Evolutionary conservation across 2,113 vertebrate genomes (phyloP).

Genomic region (Sinosuthora webbiana): DNA sequence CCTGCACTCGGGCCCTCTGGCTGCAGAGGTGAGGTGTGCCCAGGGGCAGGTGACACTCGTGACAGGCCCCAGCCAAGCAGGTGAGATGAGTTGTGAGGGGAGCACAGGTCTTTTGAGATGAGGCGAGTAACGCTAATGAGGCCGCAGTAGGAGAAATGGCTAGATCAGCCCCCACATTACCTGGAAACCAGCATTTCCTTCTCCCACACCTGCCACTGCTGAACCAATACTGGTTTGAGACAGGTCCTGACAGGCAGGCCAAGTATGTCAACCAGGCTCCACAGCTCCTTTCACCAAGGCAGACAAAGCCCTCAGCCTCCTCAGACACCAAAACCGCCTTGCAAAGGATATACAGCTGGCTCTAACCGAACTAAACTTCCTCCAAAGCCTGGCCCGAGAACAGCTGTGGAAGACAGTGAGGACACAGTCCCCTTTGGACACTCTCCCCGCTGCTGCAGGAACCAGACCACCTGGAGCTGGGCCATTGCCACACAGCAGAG

Average conservation of each 20-base stretch:
- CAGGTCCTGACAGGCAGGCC: neutral
- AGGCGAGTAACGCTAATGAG: neutral
- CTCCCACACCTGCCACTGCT: neutral
- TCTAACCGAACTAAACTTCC: neutral
- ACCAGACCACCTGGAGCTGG: neutral
- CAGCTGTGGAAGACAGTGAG: neutral
- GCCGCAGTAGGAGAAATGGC: neutral
- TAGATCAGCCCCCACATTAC: neutral
- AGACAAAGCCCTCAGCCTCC: neutral
- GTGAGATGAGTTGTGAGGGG: neutral
- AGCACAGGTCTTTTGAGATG: neutral
- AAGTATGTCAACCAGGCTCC: neutral
- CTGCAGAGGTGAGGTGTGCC: neutral
- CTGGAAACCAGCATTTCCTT: neutral
- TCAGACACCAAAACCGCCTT: neutral
- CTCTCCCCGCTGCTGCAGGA: neutral
- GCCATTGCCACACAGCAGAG: neutral
- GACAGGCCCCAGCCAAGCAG: neutral
- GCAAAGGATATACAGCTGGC: neutral
- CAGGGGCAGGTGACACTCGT: neutral
- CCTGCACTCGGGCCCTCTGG: accelerated
- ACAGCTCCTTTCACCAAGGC: neutral
- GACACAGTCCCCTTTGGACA: accelerated
- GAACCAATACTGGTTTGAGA: neutral
- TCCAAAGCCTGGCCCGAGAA: neutral